A percentile compares a stretch with the other conserved stretches of the same genome.
phyloP scores from a whole-genome alignment of 2,797 vertebrate species.

The Phrynocephalus guinanensis region DNA sequence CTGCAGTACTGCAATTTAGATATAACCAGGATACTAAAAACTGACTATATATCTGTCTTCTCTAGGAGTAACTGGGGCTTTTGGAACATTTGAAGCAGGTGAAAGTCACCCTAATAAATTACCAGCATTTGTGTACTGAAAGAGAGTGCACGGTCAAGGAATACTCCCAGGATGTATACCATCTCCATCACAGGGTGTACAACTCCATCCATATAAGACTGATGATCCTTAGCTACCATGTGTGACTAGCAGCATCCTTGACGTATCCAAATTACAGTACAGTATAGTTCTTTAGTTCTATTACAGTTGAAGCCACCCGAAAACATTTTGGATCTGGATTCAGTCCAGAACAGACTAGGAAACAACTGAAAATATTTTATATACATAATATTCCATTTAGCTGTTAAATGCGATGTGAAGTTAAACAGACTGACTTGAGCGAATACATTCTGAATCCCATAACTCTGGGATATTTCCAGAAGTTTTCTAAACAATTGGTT shows the following conservation, averaged over 20 bases:
- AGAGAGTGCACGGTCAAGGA: not conserved
- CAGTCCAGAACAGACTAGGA: too few species aligned
- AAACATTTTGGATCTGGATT: too few species aligned
- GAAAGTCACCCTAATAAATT: too few species aligned
- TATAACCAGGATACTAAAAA: not conserved
- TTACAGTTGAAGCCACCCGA: too few species aligned
- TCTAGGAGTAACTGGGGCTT: not conserved
- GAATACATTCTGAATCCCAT: not conserved
- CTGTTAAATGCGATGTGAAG: not conserved
- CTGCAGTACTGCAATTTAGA: not conserved
- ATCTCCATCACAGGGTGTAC: not conserved
- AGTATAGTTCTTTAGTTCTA: too few species aligned
- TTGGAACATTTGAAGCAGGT: too few species aligned
- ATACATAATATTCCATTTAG: not conserved
- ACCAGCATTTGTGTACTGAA: not conserved
- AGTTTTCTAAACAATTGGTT: not conserved
- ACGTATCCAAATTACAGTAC: too few species aligned
- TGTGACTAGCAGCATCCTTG: too few species aligned
- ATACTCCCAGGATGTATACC: not conserved
- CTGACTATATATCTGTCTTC: not conserved
- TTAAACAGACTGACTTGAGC: not conserved
- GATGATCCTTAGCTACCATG: too few species aligned
- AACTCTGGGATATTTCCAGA: not conserved
- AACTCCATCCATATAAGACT: not conserved
- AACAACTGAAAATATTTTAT: too few species aligned